These are phyloP conservation scores for Picus viridis DNA, from an alignment of 2,797 vertebrate species.

Conservation along the genomic window DNA sequence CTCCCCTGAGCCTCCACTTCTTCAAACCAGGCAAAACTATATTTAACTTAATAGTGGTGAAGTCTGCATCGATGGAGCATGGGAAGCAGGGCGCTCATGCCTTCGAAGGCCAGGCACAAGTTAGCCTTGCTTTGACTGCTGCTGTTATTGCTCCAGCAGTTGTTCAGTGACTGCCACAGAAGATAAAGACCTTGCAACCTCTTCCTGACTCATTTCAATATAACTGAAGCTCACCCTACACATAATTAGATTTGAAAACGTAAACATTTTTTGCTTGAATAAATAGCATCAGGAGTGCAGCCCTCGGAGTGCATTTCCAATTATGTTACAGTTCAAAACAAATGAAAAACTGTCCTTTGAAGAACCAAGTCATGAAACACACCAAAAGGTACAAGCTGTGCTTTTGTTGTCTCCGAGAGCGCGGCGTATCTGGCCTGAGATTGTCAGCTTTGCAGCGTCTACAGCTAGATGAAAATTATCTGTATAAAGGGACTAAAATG, in stretches of 20 bases:
- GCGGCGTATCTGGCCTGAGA: not conserved
- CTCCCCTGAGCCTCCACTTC: too few species aligned
- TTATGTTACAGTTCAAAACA: conserved; percentile 9
- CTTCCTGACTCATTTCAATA: not conserved
- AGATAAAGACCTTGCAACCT: not conserved
- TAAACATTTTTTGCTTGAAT: conserved; percentile 12
- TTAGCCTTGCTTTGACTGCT: not conserved
- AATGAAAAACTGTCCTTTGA: not conserved
- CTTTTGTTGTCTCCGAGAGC: conserved; percentile 16
- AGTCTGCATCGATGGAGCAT: not conserved
- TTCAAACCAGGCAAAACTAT: not conserved
- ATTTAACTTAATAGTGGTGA: not conserved
- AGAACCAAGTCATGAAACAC: conserved; percentile 42
- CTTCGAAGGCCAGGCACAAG: not conserved
- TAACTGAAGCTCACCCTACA: not conserved
- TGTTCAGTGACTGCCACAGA: not conserved
- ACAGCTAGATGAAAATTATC: conserved; percentile 20
- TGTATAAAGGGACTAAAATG: conserved; percentile 36
- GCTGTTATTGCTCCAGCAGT: not conserved
- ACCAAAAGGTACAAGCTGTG: not conserved
- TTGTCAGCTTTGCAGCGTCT: not conserved
- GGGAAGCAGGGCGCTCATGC: not conserved
- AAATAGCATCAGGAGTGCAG: conserved; percentile 38
- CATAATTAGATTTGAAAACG: conserved; percentile 37
- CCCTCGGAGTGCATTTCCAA: conserved; percentile 2